These are phyloP conservation scores for Physocephala rufipes DNA, from an alignment of 2,888 invertebrate species.

Conservation along the genomic window DNA sequence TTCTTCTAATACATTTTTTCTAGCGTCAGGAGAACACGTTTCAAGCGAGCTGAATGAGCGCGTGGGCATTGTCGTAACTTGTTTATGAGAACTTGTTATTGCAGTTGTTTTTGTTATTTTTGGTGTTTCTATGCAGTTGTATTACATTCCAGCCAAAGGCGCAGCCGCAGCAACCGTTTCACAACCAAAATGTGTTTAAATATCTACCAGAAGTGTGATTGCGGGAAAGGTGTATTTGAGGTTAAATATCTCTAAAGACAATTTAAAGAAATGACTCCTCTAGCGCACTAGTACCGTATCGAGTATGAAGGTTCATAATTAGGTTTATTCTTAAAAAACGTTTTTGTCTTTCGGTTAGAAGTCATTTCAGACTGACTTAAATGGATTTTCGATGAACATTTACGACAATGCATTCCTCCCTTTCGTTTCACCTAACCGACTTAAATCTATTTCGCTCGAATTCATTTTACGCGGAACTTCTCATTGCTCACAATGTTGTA, in stretches of 20 bases:
- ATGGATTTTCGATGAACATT: no score
- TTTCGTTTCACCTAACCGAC: not conserved
- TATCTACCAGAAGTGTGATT: no score
- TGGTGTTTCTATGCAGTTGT: conserved; percentile 3
- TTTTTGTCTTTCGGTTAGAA: not conserved
- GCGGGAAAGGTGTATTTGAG: no score
- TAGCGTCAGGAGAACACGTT: not conserved
- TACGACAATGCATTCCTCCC: not conserved
- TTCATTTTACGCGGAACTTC: no score
- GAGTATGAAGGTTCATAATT: no score
- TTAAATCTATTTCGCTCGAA: no score
- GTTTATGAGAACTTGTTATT: not conserved
- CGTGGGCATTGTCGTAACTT: conserved; percentile 19
- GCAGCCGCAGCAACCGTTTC: not conserved
- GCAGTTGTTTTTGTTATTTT: not conserved
- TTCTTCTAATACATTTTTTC: not conserved
- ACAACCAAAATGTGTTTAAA: not conserved
- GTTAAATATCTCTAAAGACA: no score
- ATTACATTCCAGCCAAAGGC: conserved; percentile 18
- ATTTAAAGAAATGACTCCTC: no score
- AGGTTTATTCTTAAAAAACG: no score
- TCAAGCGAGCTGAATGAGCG: not conserved
- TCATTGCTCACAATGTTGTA: no score
- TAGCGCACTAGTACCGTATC: no score
- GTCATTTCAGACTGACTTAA: not conserved